Evolutionary conservation across 2,797 vertebrate species (phyloP).

Genomic region (Gallirallus australis): DNA sequence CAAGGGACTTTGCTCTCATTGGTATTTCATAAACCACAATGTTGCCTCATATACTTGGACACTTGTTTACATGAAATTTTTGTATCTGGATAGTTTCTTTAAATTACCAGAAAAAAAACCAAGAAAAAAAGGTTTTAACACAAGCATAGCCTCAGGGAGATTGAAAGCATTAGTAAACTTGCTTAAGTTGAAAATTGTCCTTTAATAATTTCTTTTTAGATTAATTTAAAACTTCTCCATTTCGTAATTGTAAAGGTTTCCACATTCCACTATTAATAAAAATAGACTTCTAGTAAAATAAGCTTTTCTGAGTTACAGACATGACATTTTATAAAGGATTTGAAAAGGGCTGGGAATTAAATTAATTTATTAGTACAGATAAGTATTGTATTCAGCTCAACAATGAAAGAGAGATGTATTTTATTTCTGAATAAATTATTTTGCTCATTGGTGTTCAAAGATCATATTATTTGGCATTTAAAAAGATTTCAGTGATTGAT

Average conservation of each 20-base stretch:
- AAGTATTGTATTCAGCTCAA: neutral
- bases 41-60: neutral
- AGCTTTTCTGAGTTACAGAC: neutral
- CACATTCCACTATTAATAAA: neutral
- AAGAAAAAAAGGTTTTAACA: neutral
- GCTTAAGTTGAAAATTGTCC: neutral
- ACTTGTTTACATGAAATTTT: neutral
- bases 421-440: slow-evolving; percentile 28
- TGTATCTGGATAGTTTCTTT: neutral
- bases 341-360: neutral
- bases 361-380: neutral
- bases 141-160: neutral
- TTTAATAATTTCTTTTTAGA: neutral
- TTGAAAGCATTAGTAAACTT: neutral
- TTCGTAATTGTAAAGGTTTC: neutral
- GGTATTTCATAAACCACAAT: neutral
- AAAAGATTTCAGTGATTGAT: neutral
- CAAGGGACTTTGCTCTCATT: neutral
- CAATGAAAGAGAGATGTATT: neutral
- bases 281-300: neutral
- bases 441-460: neutral
- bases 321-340: neutral
- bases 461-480: slow-evolving; percentile 6
- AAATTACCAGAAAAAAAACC: neutral
- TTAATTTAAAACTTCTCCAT: neutral